Base-by-base conservation (phyloP, 2,797 vertebrate genomes). In the Anomalospiza imberbis region DNA sequence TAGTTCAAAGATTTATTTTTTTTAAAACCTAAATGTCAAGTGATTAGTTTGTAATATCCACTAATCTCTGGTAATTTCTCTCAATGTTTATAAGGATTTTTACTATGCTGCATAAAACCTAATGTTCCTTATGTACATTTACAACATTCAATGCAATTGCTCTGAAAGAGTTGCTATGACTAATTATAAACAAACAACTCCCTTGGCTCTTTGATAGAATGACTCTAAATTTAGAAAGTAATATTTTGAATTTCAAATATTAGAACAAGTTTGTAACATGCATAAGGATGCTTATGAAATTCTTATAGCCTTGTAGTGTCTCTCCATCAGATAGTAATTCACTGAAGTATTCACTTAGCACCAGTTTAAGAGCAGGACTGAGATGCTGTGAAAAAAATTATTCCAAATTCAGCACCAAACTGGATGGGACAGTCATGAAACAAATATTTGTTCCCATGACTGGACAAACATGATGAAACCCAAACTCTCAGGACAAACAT, bases 31-130 rank as follows among this genome's bases (percentile, higher is more conserved):
- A 71, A 70, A 78, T 67, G 14, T 45, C 34, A 83, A 48, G 42
- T 58, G 29, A 76, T 90, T 88, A 53, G 4, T 68, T 74, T 78
- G 45, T 50, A 94, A 63, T 93, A 82, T 36, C 48, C 12, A 63
- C 57, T 89, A 58, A 89, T 76, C 24, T 88, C 57, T 82, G 62
- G 55, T 84, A 79, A 87, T 72, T 93, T 87, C 12, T 72, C 16
- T 72, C 57, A 85, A 53, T 0, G 0, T 75, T 89, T 90, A 58
- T 57, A 88, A 62, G 57, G 36, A 81, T 61, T 91, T 96, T 94
- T 93, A 93, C 42, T 74, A 16, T 48, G 66, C 20, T 70, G 38
- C 42, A 73, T 91, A 95, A 91, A 96, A 28, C 42, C 12, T 92
- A 90, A 95, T 85, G 51, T 89, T 95, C 76, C 66, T 89, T 74